These are phyloP conservation scores for Drosophila repletoides DNA, from an alignment of 1,140 invertebrate species.

Conservation along the genomic window DNA sequence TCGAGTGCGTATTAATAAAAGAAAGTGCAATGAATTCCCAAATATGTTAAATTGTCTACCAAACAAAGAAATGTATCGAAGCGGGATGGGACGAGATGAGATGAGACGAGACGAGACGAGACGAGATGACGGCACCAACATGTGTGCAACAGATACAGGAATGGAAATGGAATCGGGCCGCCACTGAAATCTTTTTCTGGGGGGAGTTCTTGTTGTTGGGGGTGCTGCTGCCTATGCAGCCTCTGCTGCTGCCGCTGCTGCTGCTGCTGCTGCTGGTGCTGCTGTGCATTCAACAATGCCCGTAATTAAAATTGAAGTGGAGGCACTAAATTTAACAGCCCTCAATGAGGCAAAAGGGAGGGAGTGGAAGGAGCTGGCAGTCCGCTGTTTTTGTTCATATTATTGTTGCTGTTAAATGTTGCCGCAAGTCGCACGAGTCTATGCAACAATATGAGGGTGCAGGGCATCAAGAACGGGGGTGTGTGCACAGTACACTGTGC, in stretches of 20 bases:
- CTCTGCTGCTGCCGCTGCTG: background rate
- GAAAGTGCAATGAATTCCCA: conserved; percentile 80
- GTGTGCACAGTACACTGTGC: conserved; percentile 25
- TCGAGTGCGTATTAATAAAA: conserved; percentile 74
- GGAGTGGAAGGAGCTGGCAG: background rate
- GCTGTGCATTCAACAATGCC: conserved; percentile 46
- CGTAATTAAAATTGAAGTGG: conserved; percentile 78
- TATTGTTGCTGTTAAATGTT: conserved; percentile 20
- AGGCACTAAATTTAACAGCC: conserved; percentile 80
- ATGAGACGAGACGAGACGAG: background rate
- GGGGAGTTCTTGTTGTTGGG: conserved; percentile 7
- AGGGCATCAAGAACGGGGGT: conserved; percentile 1
- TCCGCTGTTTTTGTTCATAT: conserved; percentile 8
- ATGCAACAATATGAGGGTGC: conserved; percentile 1
- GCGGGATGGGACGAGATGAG: background rate
- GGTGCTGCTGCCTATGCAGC: conserved; percentile 18
- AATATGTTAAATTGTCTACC: conserved; percentile 80
- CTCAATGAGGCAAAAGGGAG: conserved; percentile 42
- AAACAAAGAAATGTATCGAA: conserved; percentile 59
- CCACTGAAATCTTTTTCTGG: conserved; percentile 16
- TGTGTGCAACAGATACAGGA: conserved; percentile 73
- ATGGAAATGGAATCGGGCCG: conserved; percentile 12
- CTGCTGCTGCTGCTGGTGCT: conserved; percentile 10
- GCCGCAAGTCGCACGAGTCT: conserved; percentile 36
- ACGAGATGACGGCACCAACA: conserved; percentile 30